Percentiles rank a stretch among this genome's conserved stretches.
These are phyloP conservation scores for Melinaea marsaeus DNA, from an alignment of 2,888 invertebrate species.

Conservation along the genomic window DNA sequence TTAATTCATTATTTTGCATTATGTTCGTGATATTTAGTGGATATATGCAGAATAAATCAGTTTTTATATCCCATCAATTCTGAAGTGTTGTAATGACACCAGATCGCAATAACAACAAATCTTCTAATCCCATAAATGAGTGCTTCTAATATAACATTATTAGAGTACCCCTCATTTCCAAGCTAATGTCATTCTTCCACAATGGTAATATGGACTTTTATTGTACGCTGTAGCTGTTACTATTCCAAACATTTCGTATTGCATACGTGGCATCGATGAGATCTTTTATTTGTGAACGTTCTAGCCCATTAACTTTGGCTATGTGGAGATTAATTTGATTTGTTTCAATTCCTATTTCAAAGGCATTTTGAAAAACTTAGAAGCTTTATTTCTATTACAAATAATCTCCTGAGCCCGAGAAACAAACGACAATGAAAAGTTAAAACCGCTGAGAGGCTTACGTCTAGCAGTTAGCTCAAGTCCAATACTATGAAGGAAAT, in stretches of 20 bases:
- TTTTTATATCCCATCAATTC: constrained; percentile 3
- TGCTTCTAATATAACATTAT: constrained; percentile 14
- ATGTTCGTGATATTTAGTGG: not conserved
- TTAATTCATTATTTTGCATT: not conserved
- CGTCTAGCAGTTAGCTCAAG: constrained; percentile 22
- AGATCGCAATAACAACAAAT: constrained; percentile 20
- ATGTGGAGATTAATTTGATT: not conserved
- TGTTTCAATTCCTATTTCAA: not conserved
- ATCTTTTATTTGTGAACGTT: not conserved
- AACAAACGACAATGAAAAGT: constrained; percentile 33
- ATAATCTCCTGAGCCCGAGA: constrained; percentile 27
- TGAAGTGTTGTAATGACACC: constrained; percentile 7
- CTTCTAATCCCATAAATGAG: constrained; percentile 23
- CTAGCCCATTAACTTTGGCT: not conserved
- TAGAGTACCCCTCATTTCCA: constrained; percentile 4
- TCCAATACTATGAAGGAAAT: constrained; percentile 21
- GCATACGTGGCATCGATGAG: not conserved
- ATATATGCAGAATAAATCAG: not conserved
- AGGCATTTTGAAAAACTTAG: not conserved
- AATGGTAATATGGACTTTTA: constrained; percentile 7
- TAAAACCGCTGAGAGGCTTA: constrained; percentile 34
- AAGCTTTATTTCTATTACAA: constrained; percentile 24
- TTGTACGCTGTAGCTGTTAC: constrained; percentile 11
- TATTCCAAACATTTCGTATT: constrained; percentile 10
- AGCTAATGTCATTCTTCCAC: constrained; percentile 8